Evolutionary conservation across 2,797 vertebrate genomes (phyloP), one percentile per base, ranked within the genome.

Genomic region (Sebastes itinus): DNA sequence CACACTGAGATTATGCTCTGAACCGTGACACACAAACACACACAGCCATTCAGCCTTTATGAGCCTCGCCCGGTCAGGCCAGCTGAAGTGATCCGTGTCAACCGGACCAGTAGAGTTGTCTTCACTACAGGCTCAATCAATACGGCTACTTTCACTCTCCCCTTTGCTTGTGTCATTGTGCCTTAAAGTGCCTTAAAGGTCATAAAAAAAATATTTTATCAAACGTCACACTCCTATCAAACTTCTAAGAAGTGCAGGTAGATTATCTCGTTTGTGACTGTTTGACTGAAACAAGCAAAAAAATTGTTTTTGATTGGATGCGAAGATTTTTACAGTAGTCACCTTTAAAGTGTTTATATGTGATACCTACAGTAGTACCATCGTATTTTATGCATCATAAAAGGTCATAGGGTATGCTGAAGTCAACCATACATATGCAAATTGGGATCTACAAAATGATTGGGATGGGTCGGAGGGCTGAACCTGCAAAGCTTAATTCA

Each of bases 141-240:
- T 54, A 56, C 80, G 60, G 69, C 79, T 83, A 75, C 65, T 79
- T 77, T 35, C 46, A 58, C 27, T 82, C 42, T 49, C n/a, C 59
- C 38, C 23, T 54, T 56, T 58, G 65, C 65, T 52, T 52, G 16
- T 30, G 52, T 38, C 30, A 55, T 10, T 35, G 52, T 81, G 61
- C 46, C 42, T 54, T 59, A 58, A 38, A 38, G 12, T 23, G 67
- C 46, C 9, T 54, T 28, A 27, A 55, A 46, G 23, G 8, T 22
- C 33, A 55, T 38, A 5, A n/a, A 63, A 68, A 62, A 32, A 23
- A 1, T 4, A 25, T 63, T 35, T 28, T 9, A 74, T 55, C 23
- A 38, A 64, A 27, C 11, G n/a, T 12, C 22, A 74, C 18, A 56
- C 56, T 61, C n/a, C 16, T 25, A 10, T 33, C 30, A 11, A 55